phyloP scores from a whole-genome alignment of 2,888 invertebrate species.

The Acronicta leporina region DNA sequence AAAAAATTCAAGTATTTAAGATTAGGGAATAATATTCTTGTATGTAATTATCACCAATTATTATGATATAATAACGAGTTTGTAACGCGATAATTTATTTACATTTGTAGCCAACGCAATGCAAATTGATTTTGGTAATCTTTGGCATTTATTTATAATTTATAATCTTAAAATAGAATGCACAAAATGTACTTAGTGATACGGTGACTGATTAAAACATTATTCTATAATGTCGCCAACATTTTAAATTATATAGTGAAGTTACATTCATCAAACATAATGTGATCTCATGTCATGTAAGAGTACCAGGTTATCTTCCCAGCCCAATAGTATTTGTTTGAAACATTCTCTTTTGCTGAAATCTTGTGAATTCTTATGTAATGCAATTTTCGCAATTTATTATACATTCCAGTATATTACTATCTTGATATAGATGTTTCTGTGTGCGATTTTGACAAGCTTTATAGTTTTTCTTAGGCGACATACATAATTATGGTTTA shows the following conservation, averaged over 20 bases:
- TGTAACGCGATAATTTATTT: conserved; percentile 73
- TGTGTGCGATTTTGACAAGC: conserved; percentile 80
- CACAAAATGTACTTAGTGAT: conserved; percentile 88
- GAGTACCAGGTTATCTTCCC: conserved; percentile 70
- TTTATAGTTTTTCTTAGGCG: conserved; percentile 83
- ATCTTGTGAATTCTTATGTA: conserved; percentile 70
- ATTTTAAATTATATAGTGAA: conserved; percentile 70
- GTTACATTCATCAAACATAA: conserved; percentile 73
- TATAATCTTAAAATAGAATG: conserved; percentile 75
- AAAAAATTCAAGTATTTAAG: conserved; percentile 79
- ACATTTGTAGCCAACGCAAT: conserved; percentile 71
- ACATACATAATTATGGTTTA: conserved; percentile 70
- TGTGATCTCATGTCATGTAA: conserved; percentile 85
- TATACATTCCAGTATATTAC: conserved; percentile 83
- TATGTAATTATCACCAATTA: conserved; percentile 71
- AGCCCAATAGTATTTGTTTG: conserved; percentile 70
- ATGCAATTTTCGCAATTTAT: conserved; percentile 69
- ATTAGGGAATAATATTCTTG: conserved; percentile 71
- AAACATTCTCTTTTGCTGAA: conserved; percentile 58
- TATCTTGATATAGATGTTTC: conserved; percentile 73
- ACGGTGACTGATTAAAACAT: conserved; percentile 71
- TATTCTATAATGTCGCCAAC: conserved; percentile 66
- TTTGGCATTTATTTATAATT: conserved; percentile 81
- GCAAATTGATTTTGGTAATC: conserved; percentile 75
- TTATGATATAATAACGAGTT: conserved; percentile 72